These are phyloP conservation scores for Orthochromis indermauri DNA, from an alignment of 2,113 vertebrate species.

Conservation along the genomic window DNA sequence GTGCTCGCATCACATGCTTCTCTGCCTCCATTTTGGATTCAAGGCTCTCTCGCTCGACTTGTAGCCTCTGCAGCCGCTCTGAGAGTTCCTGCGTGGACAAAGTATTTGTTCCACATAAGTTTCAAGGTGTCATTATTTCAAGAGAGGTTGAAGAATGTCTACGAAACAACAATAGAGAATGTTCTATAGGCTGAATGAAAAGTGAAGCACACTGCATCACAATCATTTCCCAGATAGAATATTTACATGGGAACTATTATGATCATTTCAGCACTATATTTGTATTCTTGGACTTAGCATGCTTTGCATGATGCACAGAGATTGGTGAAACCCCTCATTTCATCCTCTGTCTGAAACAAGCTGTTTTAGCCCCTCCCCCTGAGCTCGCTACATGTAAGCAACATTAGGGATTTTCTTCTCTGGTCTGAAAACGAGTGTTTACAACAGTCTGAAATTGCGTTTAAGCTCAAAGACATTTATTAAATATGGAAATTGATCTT, in stretches of 20 bases:
- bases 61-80: slow-evolving; percentile 71
- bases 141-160: not conserved
- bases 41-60: slow-evolving; percentile 80
- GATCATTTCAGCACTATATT: not conserved
- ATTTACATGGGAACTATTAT: not conserved
- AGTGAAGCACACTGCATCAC: not conserved
- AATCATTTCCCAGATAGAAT: not conserved
- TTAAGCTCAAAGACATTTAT: not conserved
- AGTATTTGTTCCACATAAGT: not conserved
- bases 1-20: slow-evolving; percentile 87
- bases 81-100: slow-evolving; percentile 66
- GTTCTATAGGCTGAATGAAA: not conserved
- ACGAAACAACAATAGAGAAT: not conserved
- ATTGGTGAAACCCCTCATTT: not conserved
- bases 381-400: not conserved
- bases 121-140: not conserved
- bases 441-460: not conserved
- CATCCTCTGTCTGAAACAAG: not conserved
- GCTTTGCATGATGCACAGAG: not conserved
- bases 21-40: slow-evolving; percentile 86
- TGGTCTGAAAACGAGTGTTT: not conserved
- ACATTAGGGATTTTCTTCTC: not conserved
- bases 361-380: not conserved
- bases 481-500: not conserved
- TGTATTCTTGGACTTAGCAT: not conserved